These are phyloP conservation scores for Drosophila triauraria DNA, from an alignment of 1,140 invertebrate species.

Conservation along the genomic window DNA sequence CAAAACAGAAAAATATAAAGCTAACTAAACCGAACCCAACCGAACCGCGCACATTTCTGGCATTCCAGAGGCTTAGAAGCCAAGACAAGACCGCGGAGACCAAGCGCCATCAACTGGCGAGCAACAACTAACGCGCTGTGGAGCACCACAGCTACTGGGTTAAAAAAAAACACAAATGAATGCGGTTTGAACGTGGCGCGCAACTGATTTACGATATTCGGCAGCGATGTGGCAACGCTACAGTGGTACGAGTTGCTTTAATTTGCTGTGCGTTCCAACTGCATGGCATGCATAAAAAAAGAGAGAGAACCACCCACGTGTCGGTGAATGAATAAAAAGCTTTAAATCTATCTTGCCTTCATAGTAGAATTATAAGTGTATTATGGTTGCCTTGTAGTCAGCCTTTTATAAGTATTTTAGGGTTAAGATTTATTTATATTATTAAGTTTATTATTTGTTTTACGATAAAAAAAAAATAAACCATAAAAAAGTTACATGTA, in stretches of 20 bases:
- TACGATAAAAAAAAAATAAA: not conserved
- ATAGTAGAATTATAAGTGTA: too few relatives aligned
- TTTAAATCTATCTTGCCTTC: not conserved
- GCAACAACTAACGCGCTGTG: constrained; percentile 26
- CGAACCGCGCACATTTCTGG: constrained; percentile 50
- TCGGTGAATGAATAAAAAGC: not conserved
- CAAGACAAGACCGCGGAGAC: constrained; percentile 35
- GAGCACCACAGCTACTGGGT: constrained; percentile 23
- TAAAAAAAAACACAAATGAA: constrained; percentile 26
- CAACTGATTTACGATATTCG: constrained; percentile 79
- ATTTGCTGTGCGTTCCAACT: not conserved
- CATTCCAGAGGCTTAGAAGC: constrained; percentile 54
- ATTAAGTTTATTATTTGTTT: not conserved
- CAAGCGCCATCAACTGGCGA: constrained; percentile 33
- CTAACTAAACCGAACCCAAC: constrained; percentile 25
- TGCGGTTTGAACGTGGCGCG: constrained; percentile 56
- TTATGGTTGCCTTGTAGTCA: not conserved
- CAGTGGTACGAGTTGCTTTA: constrained; percentile 19
- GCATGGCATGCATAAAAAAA: not conserved
- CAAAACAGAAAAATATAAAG: constrained; percentile 6
- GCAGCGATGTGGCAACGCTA: constrained; percentile 6
- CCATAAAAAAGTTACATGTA: too few relatives aligned
- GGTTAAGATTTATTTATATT: not conserved
- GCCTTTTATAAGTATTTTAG: not conserved
- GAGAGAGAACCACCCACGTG: not conserved